Percentiles rank a stretch among this genome's conserved stretches.
These are phyloP conservation scores for Amblyjoppa fuscipennis DNA, from an alignment of 2,888 invertebrate genomes.

Conservation along the genomic window DNA sequence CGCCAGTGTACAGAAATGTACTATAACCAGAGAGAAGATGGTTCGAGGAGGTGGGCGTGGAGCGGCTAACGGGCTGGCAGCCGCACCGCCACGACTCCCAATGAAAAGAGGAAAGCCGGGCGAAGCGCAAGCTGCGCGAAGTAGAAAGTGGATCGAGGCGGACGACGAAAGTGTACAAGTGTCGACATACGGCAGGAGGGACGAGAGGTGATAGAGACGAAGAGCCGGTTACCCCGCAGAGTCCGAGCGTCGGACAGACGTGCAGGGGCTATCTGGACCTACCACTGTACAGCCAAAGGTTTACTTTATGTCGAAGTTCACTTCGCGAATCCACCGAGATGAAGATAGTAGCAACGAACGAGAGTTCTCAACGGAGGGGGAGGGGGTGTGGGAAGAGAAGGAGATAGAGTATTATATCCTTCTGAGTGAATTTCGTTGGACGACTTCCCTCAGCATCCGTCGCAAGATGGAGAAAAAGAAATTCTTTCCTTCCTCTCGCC, in stretches of 20 bases:
- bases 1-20: slow-evolving; percentile 16
- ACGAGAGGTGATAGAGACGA: slow-evolving; percentile 1
- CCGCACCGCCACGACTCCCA: background rate
- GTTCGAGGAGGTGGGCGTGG: slow-evolving; percentile 47
- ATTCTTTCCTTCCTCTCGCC: slow-evolving; percentile 46
- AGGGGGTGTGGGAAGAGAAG: background rate
- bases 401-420: slow-evolving; percentile 23
- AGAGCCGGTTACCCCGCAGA: slow-evolving; percentile 4
- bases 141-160: slow-evolving; percentile 24
- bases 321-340: slow-evolving; percentile 55
- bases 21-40: slow-evolving; percentile 16
- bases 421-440: slow-evolving; percentile 59
- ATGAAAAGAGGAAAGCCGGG: slow-evolving; percentile 20
- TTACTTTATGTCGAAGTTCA: slow-evolving; percentile 72
- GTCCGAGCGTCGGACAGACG: slow-evolving; percentile 17
- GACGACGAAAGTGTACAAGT: slow-evolving; percentile 43
- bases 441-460: slow-evolving; percentile 51
- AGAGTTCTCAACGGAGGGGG: slow-evolving; percentile 18
- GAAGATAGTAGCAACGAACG: slow-evolving; percentile 43
- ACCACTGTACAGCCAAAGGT: slow-evolving; percentile 50
- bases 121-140: slow-evolving; percentile 36
- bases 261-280: slow-evolving; percentile 15
- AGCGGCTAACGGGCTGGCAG: slow-evolving; percentile 29
- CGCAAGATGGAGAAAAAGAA: slow-evolving; percentile 43
- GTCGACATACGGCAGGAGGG: slow-evolving; percentile 40